Base-by-base conservation (phyloP, 64 coral and sea anemone genomes). In the Porites australiensis region DNA sequence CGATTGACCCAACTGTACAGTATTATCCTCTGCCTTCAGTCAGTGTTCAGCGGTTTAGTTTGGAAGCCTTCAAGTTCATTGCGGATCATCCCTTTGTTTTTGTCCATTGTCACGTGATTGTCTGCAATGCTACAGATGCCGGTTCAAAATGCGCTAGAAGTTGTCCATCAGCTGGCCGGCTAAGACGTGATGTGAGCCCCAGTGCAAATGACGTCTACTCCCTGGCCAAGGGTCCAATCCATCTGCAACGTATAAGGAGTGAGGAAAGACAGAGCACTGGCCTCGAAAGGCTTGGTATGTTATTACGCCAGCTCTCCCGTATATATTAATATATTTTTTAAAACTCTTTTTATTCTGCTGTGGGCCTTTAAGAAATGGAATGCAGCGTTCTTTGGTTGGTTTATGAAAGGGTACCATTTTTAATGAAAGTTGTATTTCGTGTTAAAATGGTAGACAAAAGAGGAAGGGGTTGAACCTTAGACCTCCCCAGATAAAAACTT, bases 1-100 rank as follows among this genome's bases (percentile, higher is more conserved):
- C 79, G n/a, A 72, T 19, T 22, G 90, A 92, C 57, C 4, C 9
- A n/a, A 85, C 79, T 7, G 79, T 92, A 19, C 74, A 21, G 15
- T 92, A 75, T 10, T 45, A 84, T 76, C 60, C 18, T 23, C 58
- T 54, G n/a, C 79, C 79, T 60, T 59, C 79, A 47, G 54, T 3
- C 3, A 19, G 83, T 74, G 23, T 64, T 7, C 79, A 74, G 44
- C 72, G 90, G 70, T 92, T 92, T 82, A 92, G 79, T 43, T 45
- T 92, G 69, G 50, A 86, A 63, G 90, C 90, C 16, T 92, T 92
- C 69, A 92, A 92, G 79, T 92, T 92, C 64, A 74, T 92, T 19
- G 90, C 79, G 12, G 46, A 71, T 45, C 72, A 51, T 49, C 90
- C 79, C 15, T 52, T 92, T 51, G 79, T 49, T 9, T 92, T 92